Percentiles rank a stretch among this genome's conserved stretches.
Conservation (phyloP, 2,797 vertebrate genomes). For the Enteromius treurensis region DNA sequence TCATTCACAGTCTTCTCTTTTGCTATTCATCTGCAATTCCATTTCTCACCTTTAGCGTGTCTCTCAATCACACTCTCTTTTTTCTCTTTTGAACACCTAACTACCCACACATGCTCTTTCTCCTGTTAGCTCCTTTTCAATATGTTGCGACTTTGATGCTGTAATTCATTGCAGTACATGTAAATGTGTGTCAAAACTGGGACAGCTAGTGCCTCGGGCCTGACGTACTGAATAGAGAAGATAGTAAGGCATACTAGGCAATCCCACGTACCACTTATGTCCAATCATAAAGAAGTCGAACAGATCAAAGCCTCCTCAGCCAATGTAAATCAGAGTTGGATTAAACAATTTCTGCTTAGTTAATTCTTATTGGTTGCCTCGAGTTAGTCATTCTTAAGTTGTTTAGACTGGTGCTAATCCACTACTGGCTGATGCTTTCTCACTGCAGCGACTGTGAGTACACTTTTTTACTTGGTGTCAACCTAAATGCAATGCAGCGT, state of each 20-base stretch:
- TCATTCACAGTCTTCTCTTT: background rate
- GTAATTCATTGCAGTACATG: slow-evolving; percentile 46
- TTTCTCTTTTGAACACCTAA: background rate
- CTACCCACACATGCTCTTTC: slow-evolving; percentile 25
- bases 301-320: slow-evolving; percentile 26
- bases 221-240: slow-evolving; percentile 37
- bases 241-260: slow-evolving; percentile 34
- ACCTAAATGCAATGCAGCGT: slow-evolving; percentile 1
- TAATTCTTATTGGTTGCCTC: slow-evolving; percentile 7
- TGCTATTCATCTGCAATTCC: background rate
- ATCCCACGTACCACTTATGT: slow-evolving; percentile 36
- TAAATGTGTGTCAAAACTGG: slow-evolving; percentile 55
- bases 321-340: slow-evolving; percentile 19
- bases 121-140: background rate
- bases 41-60: background rate
- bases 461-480: slow-evolving; percentile 10
- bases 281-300: slow-evolving; percentile 10
- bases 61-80: background rate
- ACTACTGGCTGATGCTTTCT: slow-evolving; percentile 11
- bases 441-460: background rate
- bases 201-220: slow-evolving; percentile 34
- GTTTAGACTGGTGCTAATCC: slow-evolving; percentile 18
- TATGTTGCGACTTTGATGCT: slow-evolving; percentile 33
- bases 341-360: slow-evolving; percentile 5
- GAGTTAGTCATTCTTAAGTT: background rate